Evolutionary conservation across 2,797 vertebrate genomes (phyloP).

Genomic region (Psittacula echo): DNA sequence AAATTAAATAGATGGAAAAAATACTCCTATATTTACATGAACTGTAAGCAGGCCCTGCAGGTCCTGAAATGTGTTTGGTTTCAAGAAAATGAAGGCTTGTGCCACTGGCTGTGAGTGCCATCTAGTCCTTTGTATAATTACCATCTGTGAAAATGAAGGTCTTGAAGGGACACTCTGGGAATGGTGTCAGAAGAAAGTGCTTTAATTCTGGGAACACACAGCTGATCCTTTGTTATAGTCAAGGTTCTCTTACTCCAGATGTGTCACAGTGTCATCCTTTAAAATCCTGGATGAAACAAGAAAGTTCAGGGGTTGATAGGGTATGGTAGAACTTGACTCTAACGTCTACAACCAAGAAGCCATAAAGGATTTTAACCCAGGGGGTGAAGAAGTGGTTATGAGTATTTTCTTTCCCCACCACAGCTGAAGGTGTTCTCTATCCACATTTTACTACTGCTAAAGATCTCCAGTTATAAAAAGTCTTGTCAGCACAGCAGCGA

Average conservation of each 20-base stretch:
- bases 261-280: neutral
- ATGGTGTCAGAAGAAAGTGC: neutral
- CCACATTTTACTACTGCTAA: neutral
- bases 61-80: neutral
- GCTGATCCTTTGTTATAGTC: neutral
- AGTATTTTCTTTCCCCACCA: neutral
- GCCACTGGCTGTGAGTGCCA: neutral
- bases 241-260: neutral
- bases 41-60: neutral
- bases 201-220: neutral
- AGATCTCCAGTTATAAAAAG: neutral
- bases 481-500: neutral
- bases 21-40: neutral
- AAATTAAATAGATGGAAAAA: neutral
- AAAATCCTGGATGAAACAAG: neutral
- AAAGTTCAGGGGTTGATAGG: neutral
- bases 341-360: neutral
- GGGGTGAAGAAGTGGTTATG: neutral
- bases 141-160: neutral
- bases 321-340: neutral
- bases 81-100: neutral
- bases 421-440: neutral
- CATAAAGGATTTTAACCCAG: neutral
- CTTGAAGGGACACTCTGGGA: neutral
- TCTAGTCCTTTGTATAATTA: neutral